Conservation (phyloP, 1,140 invertebrate genomes). For the Nasonia vitripennis region DNA sequence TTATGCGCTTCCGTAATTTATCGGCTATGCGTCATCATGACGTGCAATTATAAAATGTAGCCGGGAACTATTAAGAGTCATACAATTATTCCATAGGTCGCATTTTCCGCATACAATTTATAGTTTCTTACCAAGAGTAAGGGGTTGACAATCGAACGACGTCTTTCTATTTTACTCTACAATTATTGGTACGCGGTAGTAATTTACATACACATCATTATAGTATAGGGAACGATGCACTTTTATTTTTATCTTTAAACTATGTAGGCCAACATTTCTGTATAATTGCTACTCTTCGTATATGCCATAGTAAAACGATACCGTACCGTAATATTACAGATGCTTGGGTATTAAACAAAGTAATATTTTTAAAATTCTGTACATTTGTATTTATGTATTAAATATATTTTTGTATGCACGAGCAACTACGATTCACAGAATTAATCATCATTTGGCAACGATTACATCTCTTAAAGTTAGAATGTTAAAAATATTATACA, state of each 20-base stretch:
- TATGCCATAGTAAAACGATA: neutral
- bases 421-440: too few relatives aligned
- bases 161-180: neutral
- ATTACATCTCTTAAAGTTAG: too few relatives aligned
- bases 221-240: neutral
- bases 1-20: neutral
- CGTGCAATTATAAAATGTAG: neutral
- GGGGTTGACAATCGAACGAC: neutral
- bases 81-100: neutral
- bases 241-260: neutral
- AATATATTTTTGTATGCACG: too few relatives aligned
- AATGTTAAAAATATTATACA: neutral
- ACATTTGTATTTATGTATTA: too few relatives aligned
- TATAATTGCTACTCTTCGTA: neutral
- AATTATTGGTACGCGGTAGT: neutral
- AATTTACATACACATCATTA: neutral
- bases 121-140: neutral
- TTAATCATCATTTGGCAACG: too few relatives aligned
- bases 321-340: neutral
- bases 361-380: neutral
- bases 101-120: neutral
- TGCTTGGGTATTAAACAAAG: too few relatives aligned
- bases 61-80: too few relatives aligned
- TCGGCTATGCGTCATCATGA: neutral
- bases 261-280: neutral